These are phyloP conservation scores for Glyphotaelius pellucidus DNA, from an alignment of 2,888 invertebrate species.

Conservation along the genomic window DNA sequence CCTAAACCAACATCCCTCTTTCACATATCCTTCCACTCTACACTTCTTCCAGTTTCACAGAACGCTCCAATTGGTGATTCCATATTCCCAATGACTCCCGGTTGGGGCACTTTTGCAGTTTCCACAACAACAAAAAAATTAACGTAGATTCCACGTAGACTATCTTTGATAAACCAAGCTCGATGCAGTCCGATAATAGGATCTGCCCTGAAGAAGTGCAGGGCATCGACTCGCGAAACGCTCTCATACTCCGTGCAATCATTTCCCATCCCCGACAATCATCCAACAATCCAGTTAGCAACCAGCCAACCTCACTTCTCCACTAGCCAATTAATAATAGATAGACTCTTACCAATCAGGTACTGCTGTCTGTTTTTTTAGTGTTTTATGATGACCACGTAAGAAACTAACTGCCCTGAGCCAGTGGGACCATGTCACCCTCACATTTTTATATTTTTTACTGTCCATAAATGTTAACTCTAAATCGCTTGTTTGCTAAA, in stretches of 20 bases:
- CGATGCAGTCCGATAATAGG: not conserved
- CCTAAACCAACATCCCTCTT: too few species aligned
- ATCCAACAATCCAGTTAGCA: not conserved
- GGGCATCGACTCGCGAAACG: slow-evolving; percentile 17
- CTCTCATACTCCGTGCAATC: not conserved
- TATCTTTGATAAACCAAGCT: not conserved
- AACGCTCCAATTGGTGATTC: too few species aligned
- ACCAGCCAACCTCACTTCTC: not conserved
- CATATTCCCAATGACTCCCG: not conserved
- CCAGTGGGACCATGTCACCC: not conserved
- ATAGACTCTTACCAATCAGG: not conserved
- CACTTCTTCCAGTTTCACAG: too few species aligned
- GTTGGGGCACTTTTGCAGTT: not conserved
- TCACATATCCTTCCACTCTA: too few species aligned
- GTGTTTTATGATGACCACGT: not conserved
- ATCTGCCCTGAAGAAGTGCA: slow-evolving; percentile 15
- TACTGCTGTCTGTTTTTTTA: not conserved
- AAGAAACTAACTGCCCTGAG: not conserved
- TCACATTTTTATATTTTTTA: not conserved
- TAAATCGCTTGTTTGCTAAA: not conserved
- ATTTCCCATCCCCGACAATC: not conserved
- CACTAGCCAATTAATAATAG: not conserved
- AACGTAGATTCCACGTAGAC: not conserved
- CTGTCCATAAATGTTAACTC: not conserved
- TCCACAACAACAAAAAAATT: not conserved